Evolutionary conservation across 2,888 invertebrate genomes (phyloP).

Genomic region (Pteria penguin): DNA sequence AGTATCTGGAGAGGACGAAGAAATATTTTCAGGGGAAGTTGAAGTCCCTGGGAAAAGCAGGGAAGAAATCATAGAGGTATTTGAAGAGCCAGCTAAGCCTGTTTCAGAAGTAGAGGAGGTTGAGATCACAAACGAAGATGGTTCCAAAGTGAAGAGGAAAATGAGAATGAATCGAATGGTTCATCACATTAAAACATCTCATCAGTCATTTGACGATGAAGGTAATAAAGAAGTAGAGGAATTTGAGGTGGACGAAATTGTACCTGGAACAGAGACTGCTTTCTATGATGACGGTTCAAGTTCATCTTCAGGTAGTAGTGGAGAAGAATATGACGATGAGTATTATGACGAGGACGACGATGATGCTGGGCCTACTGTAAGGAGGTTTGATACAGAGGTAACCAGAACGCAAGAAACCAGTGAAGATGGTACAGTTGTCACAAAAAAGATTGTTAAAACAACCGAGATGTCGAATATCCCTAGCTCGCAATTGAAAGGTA

Average conservation of each 20-base stretch:
- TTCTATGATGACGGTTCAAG: conserved; percentile 61
- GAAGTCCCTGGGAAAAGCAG: conserved; percentile 52
- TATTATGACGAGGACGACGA: conserved; percentile 10
- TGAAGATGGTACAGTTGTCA: neutral
- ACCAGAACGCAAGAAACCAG: neutral
- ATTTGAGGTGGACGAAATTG: conserved; percentile 70
- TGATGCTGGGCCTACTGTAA: neutral
- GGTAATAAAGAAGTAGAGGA: conserved; percentile 58
- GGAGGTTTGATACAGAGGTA: neutral
- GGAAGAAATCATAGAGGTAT: conserved; percentile 48
- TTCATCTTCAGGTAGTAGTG: conserved; percentile 45
- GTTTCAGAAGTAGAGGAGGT: conserved; percentile 65
- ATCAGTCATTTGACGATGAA: conserved; percentile 66
- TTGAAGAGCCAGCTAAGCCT: conserved; percentile 38
- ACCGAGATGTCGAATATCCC: neutral
- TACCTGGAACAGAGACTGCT: conserved; percentile 72
- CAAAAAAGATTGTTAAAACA: neutral
- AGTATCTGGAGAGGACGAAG: conserved; percentile 62
- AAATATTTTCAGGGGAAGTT: conserved; percentile 60
- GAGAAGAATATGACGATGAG: conserved; percentile 55
- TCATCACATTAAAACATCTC: conserved; percentile 67
- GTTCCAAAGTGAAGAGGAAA: conserved; percentile 66
- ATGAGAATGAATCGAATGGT: conserved; percentile 72
- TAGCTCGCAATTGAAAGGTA: too few relatives aligned
- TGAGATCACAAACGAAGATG: conserved; percentile 71